Base-by-base conservation (phyloP, 1,140 invertebrate species). In the Idris sp. region DNA sequence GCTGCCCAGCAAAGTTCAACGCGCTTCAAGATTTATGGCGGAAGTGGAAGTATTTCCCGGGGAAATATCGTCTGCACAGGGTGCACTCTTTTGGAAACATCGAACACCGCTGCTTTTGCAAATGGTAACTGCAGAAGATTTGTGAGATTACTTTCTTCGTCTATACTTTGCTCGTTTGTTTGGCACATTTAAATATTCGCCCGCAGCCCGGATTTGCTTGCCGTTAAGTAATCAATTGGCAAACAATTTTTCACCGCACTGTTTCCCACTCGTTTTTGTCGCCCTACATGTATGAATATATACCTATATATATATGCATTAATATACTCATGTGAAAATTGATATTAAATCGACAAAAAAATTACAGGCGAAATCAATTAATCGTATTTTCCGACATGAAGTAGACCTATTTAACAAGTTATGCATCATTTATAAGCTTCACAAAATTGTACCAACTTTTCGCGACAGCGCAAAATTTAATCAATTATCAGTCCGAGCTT, bases 1-100 rank as follows among this genome's bases (percentile, higher is more conserved):
- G 72, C 71, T 80, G n/a, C 76, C 65, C 40, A 65, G 51, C 73
- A 62, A 73, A 76, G 69, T 72, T 76, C 76, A 74, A 58, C 58
- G 68, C 69, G 74, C 73, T 80, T 64, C 72, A 77, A 80, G 82
- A 83, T 83, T 83, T 83, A 83, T 82, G 73, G 74, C 74, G 78
- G 79, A 82, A 81, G 59, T 78, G 78, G 80, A 84, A 84, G 79
- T 81, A 81, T 84, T 84, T 84, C 74, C 69, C 74, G 53, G 77
- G 73, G 59, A 84, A 84, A 84, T 82, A 84, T 82, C 79, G 78
- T 77, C 72, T 56, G 69, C 78, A 72, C 72, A 78, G 78, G 72
- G 73, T 79, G 78, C 79, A 80, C 71, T 83, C 82, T 71, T 82
- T 84, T 75, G 80, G 78, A 84, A 83, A 79, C 74, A 80, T 82